Percentiles rank a stretch among this genome's conserved stretches.
These are phyloP conservation scores for Pogonocichla stellata DNA, from an alignment of 2,113 vertebrate species.

Conservation along the genomic window DNA sequence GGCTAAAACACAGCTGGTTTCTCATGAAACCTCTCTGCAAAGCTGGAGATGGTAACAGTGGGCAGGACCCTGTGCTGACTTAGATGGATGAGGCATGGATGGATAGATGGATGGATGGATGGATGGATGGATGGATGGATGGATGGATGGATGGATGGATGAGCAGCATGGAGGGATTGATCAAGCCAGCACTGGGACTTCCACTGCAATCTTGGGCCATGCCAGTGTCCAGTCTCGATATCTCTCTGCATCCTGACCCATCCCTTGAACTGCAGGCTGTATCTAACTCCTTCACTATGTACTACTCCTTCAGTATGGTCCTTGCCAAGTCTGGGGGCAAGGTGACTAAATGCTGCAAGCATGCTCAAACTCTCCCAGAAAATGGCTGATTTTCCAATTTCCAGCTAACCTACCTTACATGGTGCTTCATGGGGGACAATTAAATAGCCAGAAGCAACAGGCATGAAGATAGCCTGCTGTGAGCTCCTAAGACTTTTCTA, in stretches of 20 bases:
- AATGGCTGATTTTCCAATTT: neutral
- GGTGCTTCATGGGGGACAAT: neutral
- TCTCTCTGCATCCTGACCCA: neutral
- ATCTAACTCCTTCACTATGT: fast-evolving
- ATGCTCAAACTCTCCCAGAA: neutral
- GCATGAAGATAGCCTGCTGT: neutral
- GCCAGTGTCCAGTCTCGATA: neutral
- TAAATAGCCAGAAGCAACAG: neutral
- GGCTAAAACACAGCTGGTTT: neutral
- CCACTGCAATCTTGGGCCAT: fast-evolving
- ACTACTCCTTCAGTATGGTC: fast-evolving
- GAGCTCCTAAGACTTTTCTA: neutral
- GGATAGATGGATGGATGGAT: neutral
- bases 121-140: neutral
- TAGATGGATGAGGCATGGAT: neutral
- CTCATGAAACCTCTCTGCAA: neutral
- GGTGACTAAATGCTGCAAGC: neutral
- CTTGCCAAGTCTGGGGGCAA: neutral
- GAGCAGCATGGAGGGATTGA: neutral
- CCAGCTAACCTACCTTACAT: neutral
- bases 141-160: neutral
- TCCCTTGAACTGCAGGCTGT: neutral
- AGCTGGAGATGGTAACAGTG: neutral
- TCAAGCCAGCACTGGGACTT: neutral
- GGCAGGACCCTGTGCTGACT: neutral